Evolutionary conservation across 2,797 vertebrate genomes (phyloP), one percentile per base, ranked within the genome.

Genomic region (Dallia pectoralis): DNA sequence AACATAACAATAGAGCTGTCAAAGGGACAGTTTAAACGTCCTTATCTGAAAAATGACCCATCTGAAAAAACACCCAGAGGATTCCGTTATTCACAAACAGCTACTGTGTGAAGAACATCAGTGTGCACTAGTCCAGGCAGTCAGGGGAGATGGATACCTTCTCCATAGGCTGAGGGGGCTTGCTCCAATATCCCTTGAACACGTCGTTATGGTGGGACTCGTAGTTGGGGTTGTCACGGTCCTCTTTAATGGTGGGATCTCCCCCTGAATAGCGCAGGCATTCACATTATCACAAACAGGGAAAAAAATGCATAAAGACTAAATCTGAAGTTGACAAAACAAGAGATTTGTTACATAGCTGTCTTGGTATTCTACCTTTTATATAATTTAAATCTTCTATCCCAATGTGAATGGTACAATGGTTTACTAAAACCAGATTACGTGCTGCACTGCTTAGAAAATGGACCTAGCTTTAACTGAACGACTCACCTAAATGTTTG

Each of bases 211-310:
- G 56, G 0, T 85, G 70, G 8, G 88, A 83, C 14, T 61, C 66
- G 40, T 65, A 72, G 18, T 5, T 70, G 11, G 1, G 1, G n/a
- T 2, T 1, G 1, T 12, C 51, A 19, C 12, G 7, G 3, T 87
- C 79, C 36, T 70, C 80, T 78, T 53, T 83, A 32, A 87, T 67
- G 27, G 80, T 78, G 56, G 82, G 74, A 18, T 79, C 74, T 19
- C 80, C 74, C 65, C 80, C 80, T 81, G 67, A 72, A 75, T 11
- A 18, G 77, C 4, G 68, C 65, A 30, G 61, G 74, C 51, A 49
- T 4, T 56, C 49, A 59, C 29, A 70, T 32, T 6, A 19, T 49
- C 25, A 69, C 16, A 19, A 51, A n/a, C 27, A n/a, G 62, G 32
- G 36, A 11, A 30, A 29, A 62, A 30, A 25, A 53, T 4, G 14